Evolutionary conservation across 1,140 invertebrate genomes (phyloP).

Genomic region (Galendromus occidentalis): DNA sequence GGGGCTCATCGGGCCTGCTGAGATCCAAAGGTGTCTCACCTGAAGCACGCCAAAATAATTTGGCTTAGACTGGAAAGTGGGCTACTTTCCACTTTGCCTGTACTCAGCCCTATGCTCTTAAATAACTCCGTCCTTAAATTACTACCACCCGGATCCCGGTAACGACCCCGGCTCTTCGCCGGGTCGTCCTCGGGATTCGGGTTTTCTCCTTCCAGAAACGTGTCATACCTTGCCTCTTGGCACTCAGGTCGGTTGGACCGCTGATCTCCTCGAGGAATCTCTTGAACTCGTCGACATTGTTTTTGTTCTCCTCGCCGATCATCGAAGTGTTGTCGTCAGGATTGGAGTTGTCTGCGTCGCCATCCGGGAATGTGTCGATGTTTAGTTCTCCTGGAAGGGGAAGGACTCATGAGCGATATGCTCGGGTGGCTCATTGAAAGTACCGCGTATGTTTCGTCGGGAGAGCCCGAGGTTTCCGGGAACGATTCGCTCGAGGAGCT

Average conservation of each 20-base stretch:
- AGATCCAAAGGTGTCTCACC: constrained; percentile 40
- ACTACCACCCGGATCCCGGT: constrained; percentile 16
- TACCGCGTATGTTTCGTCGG: no score
- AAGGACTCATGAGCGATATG: no score
- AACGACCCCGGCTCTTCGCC: background rate
- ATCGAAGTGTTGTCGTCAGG: constrained; percentile 1
- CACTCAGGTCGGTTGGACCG: constrained; percentile 24
- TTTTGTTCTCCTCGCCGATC: background rate
- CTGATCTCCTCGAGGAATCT: constrained; percentile 15
- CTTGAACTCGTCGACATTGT: constrained; percentile 51
- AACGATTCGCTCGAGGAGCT: no score
- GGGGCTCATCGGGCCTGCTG: constrained; percentile 49
- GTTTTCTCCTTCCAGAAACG: background rate
- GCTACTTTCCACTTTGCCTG: constrained; percentile 24
- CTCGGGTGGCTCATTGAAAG: no score
- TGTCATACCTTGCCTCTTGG: constrained; percentile 17
- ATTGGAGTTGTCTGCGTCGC: constrained; percentile 18
- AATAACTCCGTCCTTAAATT: constrained; percentile 27
- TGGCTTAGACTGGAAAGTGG: constrained; percentile 12
- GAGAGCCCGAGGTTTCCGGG: no score
- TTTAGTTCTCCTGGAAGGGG: constrained; percentile 44
- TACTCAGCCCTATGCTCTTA: constrained; percentile 19
- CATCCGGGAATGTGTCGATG: constrained; percentile 69
- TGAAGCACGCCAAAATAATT: constrained; percentile 11
- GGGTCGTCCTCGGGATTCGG: background rate